phyloP scores from a whole-genome alignment of 2,113 vertebrate species.

The Pogona vitticeps region DNA sequence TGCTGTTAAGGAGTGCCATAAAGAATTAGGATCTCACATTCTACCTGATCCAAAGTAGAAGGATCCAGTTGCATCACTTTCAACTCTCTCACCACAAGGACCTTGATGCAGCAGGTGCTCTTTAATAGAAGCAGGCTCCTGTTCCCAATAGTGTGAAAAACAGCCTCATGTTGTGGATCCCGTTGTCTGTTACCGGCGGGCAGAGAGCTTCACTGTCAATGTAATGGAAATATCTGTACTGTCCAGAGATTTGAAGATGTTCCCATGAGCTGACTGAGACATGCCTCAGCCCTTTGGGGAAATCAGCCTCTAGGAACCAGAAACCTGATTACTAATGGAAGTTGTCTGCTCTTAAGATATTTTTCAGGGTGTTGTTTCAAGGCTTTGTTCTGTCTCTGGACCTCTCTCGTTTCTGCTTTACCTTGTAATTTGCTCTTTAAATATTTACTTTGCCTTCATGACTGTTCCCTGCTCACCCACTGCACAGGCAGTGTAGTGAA shows the following conservation, averaged over 20 bases:
- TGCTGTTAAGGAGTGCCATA: not conserved
- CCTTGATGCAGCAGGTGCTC: too few relatives aligned
- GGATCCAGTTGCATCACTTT: not conserved
- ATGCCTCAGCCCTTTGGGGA: not conserved
- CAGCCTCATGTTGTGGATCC: not conserved
- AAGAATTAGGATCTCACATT: not conserved
- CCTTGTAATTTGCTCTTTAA: slow-evolving; percentile 49
- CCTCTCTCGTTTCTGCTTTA: slow-evolving; percentile 16
- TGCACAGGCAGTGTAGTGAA: not conserved
- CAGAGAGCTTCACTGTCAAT: slow-evolving; percentile 38
- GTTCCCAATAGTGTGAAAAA: too few relatives aligned
- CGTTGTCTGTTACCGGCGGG: slow-evolving; percentile 30
- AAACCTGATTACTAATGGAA: slow-evolving; percentile 49
- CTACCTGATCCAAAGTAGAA: too few relatives aligned
- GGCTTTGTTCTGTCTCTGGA: not conserved
- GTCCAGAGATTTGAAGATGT: slow-evolving; percentile 52
- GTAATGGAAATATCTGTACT: slow-evolving; percentile 36
- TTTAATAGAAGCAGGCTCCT: not conserved
- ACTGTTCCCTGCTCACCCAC: not conserved
- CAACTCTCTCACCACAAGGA: not conserved
- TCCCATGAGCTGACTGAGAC: slow-evolving; percentile 40
- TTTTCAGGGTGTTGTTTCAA: slow-evolving; percentile 45
- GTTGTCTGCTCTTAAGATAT: slow-evolving; percentile 38
- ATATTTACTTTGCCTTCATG: not conserved
- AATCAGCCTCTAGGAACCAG: slow-evolving; percentile 37